Percentiles rank a stretch among this genome's conserved stretches.
phyloP scores from a whole-genome alignment of 1,140 invertebrate species.

The Drosophila navojoa region DNA sequence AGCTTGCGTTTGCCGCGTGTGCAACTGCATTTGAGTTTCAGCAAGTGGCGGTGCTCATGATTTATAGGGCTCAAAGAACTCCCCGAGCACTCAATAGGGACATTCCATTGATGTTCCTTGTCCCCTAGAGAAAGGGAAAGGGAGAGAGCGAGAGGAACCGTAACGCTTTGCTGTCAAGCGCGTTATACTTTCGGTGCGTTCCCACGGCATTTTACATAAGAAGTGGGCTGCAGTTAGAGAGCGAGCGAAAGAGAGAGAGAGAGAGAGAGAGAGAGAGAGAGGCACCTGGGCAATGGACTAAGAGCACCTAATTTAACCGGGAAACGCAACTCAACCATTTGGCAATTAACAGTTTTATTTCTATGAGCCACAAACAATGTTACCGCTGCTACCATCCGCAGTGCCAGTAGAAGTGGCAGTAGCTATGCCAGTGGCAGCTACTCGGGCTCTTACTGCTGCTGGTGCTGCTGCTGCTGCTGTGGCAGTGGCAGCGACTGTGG shows the following conservation, averaged over 20 bases:
- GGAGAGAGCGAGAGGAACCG: constrained; percentile 6
- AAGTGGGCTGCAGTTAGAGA: neutral
- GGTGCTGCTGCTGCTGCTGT: neutral
- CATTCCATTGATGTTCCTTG: constrained; percentile 37
- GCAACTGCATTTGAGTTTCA: constrained; percentile 39
- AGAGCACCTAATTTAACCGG: constrained; percentile 65
- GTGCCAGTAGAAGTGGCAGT: constrained; percentile 6
- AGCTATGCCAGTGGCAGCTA: neutral
- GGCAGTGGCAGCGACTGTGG: neutral
- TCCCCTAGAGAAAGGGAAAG: constrained; percentile 5
- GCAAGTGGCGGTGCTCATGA: constrained; percentile 41
- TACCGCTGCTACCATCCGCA: constrained; percentile 53
- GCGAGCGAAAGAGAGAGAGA: neutral
- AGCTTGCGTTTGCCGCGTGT: constrained; percentile 47
- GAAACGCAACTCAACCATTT: constrained; percentile 74
- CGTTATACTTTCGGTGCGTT: constrained; percentile 47
- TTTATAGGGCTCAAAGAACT: constrained; percentile 23
- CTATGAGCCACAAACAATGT: constrained; percentile 80
- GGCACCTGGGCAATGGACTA: constrained; percentile 1
- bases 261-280: neutral
- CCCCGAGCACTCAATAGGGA: constrained; percentile 19
- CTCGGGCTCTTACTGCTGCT: neutral
- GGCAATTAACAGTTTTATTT: constrained; percentile 83
- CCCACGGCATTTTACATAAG: constrained; percentile 66
- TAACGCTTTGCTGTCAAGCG: constrained; percentile 46